Base-by-base conservation (phyloP, 2,888 invertebrate species). In the Ectobius pallidus region DNA sequence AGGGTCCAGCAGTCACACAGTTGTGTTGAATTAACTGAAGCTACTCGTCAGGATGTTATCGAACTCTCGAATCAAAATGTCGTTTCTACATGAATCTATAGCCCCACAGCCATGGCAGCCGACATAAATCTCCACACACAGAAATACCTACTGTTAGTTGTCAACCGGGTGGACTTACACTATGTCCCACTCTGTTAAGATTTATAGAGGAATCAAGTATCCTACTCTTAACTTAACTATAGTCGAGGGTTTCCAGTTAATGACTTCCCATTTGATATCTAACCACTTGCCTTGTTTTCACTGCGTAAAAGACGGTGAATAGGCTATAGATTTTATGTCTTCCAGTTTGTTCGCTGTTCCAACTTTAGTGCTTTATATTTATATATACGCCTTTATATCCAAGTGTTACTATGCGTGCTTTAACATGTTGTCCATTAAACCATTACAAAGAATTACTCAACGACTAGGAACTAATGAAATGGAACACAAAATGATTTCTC, bases 111-210 rank as follows among this genome's bases (percentile, higher is more conserved):
- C 22, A 30, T 27, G 58, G 58, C 58, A 58, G 58, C 25, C 58
- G 18, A 58, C 58, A 58, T 58, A 58, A 58, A 58, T 58, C 58
- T 58, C n/a, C 52, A 14, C 11, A 25, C 52, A 25, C 20, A 25
- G 52, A 22, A 52, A 52, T 52, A 58, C 58, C 58, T 30, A n/a
- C 58, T 32, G 58, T 9, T 58, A 30, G 16, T 30, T 58, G 58
- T 58, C 58, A 16, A 14, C 58, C 58, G 58, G 58, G 30, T n/a
- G 58, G 52, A 52, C 52, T 52, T 52, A 25, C 52, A 52, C 52
- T 25, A 30, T 58, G 58, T 58, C 58, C 1, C 30, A 25, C 22
- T 9, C 25, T 25, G 25, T 52, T 52, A 32, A 58, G 58, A 58
- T 58, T 58, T 58, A 58, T 58, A 30, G 58, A 27, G 14, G 32